Base-by-base conservation (phyloP, 2,888 invertebrate genomes). In the Ophion obscuratus region DNA sequence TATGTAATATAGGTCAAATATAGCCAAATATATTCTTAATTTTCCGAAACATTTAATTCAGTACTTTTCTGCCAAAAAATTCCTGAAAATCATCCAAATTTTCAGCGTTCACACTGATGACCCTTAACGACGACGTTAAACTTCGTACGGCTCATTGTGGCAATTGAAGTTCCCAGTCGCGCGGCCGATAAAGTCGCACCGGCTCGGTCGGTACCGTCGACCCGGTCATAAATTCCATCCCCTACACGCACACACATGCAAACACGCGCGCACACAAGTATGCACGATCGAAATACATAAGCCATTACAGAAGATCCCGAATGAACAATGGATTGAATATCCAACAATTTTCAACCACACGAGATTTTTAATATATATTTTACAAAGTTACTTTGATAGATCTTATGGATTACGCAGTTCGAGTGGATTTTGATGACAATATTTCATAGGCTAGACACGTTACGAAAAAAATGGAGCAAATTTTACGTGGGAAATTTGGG, bases 401-500 rank as follows among this genome's bases (percentile, higher is more conserved):
- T 78, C 82, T 80, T 62, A 85, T 87, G 85, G 84, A 81, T 85
- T 36, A 20, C 83, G 61, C 57, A 57, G 83, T 66, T 80, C 82
- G 70, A 83, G 80, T 75, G 64, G 53, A 87, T 84, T 87, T 84
- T 88, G 84, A 79, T 81, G 76, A 83, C 74, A 77, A 85, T 81
- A 82, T 76, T 76, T 87, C 81, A 82, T 87, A 85, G 71, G 40
- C 64, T 53, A 57, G 66, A 75, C 53, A 62, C 71, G 66, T 62
- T 74, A 67, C 81, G 71, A 57, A 76, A 79, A 83, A 59, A 94
- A 53, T 94, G 94, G 91, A 93, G 87, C 93, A 94, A 91, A 91
- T 94, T 87, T 84, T 94, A 62, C 90, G 92, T 85, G 91, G 94
- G 76, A 93, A 90, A 90, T 92, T 93, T 87, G 93, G 94, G 94